Percentiles rank a stretch among this genome's conserved stretches.
phyloP scores from a whole-genome alignment of 2,113 vertebrate genomes.

The Phrynosoma platyrhinos region DNA sequence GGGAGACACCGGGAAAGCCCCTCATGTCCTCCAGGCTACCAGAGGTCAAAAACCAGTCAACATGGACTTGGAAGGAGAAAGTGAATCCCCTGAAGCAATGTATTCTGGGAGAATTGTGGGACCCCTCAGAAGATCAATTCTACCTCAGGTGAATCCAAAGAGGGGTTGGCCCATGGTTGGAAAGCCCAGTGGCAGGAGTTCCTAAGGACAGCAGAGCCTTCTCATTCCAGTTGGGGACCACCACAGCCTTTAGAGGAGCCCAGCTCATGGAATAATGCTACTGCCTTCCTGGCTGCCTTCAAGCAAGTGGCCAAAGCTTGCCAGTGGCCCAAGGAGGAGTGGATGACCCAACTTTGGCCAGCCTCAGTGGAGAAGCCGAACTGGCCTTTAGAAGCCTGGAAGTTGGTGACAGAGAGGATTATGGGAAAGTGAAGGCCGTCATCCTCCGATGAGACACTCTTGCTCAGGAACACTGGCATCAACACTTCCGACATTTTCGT shows the following conservation, averaged over 20 bases:
- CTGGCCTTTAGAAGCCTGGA: constrained; percentile 13
- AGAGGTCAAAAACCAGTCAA: neutral
- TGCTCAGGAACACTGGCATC: constrained; percentile 50
- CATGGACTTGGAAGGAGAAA: no score
- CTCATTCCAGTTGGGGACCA: neutral
- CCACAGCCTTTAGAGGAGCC: neutral
- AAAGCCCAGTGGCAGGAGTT: constrained; percentile 9
- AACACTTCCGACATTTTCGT: constrained; percentile 62
- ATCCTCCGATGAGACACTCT: constrained; percentile 33
- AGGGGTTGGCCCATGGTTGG: neutral
- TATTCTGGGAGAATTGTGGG: neutral
- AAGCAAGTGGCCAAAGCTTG: neutral
- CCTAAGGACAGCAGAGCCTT: neutral
- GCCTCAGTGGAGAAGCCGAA: constrained; percentile 32
- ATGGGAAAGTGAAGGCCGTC: constrained; percentile 58
- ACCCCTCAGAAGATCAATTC: neutral
- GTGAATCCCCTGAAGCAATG: neutral
- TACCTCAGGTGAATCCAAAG: neutral
- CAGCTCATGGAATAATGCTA: neutral
- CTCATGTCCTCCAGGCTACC: neutral
- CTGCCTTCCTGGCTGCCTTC: neutral
- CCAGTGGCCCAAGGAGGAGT: neutral
- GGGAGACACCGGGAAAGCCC: neutral
- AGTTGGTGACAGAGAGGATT: constrained; percentile 58
- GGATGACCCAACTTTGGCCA: neutral